phyloP scores from a whole-genome alignment of 2,888 invertebrate species.

The Oligia strigilis region DNA sequence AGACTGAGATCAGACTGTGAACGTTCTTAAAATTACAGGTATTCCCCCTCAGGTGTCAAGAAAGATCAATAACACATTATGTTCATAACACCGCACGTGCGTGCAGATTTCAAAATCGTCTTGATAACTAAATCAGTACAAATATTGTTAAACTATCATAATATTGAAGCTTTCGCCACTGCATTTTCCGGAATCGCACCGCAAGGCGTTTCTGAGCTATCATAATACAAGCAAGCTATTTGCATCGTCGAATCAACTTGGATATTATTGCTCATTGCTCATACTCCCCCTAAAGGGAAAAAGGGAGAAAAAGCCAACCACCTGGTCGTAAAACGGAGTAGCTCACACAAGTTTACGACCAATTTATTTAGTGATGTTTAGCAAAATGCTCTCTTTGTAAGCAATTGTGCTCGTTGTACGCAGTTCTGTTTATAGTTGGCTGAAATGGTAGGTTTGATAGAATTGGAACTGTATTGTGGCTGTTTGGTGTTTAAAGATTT shows the following conservation, averaged over 20 bases:
- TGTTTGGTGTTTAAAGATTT: background rate
- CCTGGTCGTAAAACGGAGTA: conserved; percentile 56
- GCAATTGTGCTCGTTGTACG: conserved; percentile 40
- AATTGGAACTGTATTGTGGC: background rate
- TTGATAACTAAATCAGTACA: background rate
- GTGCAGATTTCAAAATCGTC: background rate
- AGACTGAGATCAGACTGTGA: too few species aligned
- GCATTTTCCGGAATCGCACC: background rate
- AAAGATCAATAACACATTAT: background rate
- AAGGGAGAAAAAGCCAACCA: conserved; percentile 41
- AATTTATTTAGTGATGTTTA: conserved; percentile 57
- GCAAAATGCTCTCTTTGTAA: conserved; percentile 60
- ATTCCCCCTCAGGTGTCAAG: background rate
- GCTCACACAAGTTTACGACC: conserved; percentile 50
- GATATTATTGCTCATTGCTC: conserved; percentile 44
- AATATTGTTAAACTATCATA: background rate
- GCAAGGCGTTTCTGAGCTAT: background rate
- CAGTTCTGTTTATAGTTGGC: conserved; percentile 50
- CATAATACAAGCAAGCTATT: conserved; percentile 33
- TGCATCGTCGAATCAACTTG: conserved; percentile 44
- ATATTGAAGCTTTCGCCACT: background rate
- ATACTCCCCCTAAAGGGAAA: conserved; percentile 27
- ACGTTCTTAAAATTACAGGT: too few species aligned
- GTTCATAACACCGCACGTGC: background rate
- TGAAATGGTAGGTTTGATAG: conserved; percentile 21